Percentiles rank a stretch among this genome's conserved stretches.
These are phyloP conservation scores for Temnothorax ravouxi DNA, from an alignment of 2,888 invertebrate species.

Conservation along the genomic window DNA sequence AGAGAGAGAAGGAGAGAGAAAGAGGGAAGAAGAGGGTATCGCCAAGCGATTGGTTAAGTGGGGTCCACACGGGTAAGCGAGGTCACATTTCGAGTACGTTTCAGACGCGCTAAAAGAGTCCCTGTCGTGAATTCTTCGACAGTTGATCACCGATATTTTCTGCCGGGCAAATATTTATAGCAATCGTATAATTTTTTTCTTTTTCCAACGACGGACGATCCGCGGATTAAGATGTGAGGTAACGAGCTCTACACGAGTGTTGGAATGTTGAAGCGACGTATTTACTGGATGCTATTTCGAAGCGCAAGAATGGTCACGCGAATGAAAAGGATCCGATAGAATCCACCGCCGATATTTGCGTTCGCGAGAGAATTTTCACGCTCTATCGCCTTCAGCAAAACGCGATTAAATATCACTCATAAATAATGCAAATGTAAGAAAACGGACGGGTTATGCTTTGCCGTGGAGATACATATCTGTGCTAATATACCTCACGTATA, in stretches of 20 bases:
- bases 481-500: background rate
- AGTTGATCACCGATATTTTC: slow-evolving; percentile 53
- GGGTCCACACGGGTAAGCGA: slow-evolving; percentile 72
- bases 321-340: background rate
- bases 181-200: background rate
- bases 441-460: background rate
- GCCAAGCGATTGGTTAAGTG: slow-evolving; percentile 74
- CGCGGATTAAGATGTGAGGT: background rate
- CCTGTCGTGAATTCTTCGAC: slow-evolving; percentile 59
- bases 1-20: slow-evolving; percentile 54
- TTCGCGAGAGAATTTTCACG: slow-evolving; percentile 23
- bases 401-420: slow-evolving; percentile 43
- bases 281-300: slow-evolving; percentile 1
- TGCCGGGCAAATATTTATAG: background rate
- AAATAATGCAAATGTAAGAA: slow-evolving; percentile 40
- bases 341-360: slow-evolving; percentile 12
- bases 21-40: slow-evolving; percentile 26
- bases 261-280: background rate
- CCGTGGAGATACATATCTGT: slow-evolving; percentile 27
- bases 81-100: slow-evolving; percentile 73
- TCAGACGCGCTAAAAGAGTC: slow-evolving; percentile 59
- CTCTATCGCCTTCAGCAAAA: slow-evolving; percentile 26
- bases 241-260: background rate
- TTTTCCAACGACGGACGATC: background rate
- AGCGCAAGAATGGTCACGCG: slow-evolving; percentile 1